phyloP scores from a whole-genome alignment of 2,888 invertebrate genomes.

The Sinohyriopsis cumingii region DNA sequence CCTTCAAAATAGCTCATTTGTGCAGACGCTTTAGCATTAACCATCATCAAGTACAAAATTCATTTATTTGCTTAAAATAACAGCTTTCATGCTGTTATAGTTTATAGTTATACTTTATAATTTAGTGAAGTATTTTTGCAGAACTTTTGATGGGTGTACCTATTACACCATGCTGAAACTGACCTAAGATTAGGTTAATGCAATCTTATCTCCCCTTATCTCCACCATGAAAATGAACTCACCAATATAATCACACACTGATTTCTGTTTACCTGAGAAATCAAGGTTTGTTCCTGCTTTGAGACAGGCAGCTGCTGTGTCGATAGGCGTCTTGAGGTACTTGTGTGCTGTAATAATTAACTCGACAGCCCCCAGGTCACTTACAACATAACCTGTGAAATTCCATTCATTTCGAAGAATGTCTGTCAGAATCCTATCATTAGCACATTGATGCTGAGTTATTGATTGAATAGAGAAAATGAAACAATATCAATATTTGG shows the following conservation, averaged over 20 bases:
- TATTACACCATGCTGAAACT: not conserved
- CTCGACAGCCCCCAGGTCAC: constrained; percentile 45
- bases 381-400: constrained; percentile 49
- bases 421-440: constrained; percentile 36
- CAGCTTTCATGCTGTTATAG: too few relatives aligned
- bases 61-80: too few relatives aligned
- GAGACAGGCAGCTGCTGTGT: constrained; percentile 44
- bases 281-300: constrained; percentile 60
- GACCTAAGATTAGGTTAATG: too few relatives aligned
- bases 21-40: too few relatives aligned
- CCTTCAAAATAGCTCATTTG: too few relatives aligned
- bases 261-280: constrained; percentile 25
- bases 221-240: not conserved
- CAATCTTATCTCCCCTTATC: too few relatives aligned
- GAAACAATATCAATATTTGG: too few relatives aligned
- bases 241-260: constrained; percentile 5
- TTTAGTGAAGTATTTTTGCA: too few relatives aligned
- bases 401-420: constrained; percentile 43
- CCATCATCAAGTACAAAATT: too few relatives aligned
- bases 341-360: constrained; percentile 39
- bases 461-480: too few relatives aligned
- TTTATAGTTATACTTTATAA: too few relatives aligned
- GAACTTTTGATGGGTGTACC: too few relatives aligned
- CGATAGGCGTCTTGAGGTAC: constrained; percentile 39
- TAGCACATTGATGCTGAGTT: constrained; percentile 45